Evolutionary conservation across 92 coral and sea anemone species (phyloP), one percentile per base, ranked within the genome.

Genomic region (Epizoanthus fatuus): DNA sequence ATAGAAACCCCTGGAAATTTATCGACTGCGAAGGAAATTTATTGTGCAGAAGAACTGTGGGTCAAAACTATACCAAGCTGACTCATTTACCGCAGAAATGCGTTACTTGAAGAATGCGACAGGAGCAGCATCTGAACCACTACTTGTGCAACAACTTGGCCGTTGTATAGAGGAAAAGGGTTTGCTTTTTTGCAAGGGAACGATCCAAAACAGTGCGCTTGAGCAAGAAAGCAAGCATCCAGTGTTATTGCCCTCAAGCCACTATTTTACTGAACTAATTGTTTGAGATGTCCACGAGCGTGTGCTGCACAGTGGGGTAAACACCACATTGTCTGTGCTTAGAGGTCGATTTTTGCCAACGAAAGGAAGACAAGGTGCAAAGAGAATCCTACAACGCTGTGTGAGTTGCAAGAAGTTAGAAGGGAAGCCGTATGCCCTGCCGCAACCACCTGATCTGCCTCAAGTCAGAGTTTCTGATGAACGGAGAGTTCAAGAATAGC

Each of bases 141-240:
- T 22, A 22, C 72, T 91, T 0, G 84, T 91, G 29, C 69, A 83
- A 79, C 90, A 79, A 63, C 90, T 86, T 12, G 84, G 90, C 16
- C 66, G 84, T 20, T 84, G 84, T 16, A 35, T 91, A 17, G 87
- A 91, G 38, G 35, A 16, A 3, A 20, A 51, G 15, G 84, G 92
- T 52, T 44, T 86, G n/a, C 79, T 91, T 29, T 81, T 80, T 56
- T 91, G 92, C 19, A 89, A 89, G 54, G 89, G 89, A 76, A 84
- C 92, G 80, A 87, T 91, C 44, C 88, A 91, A 52, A 78, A 91
- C 64, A 91, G 86, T 35, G 86, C 86, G 2, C 72, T 91, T 39
- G 7, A 35, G 15, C 76, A 86, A 3, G 20, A 35, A 44, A 64
- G 91, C 35, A 86, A 78, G 35, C 82, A 78, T 54, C 89, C 91